Evolutionary conservation across 2,113 vertebrate species (phyloP).

Genomic region (Callionymus lyra): DNA sequence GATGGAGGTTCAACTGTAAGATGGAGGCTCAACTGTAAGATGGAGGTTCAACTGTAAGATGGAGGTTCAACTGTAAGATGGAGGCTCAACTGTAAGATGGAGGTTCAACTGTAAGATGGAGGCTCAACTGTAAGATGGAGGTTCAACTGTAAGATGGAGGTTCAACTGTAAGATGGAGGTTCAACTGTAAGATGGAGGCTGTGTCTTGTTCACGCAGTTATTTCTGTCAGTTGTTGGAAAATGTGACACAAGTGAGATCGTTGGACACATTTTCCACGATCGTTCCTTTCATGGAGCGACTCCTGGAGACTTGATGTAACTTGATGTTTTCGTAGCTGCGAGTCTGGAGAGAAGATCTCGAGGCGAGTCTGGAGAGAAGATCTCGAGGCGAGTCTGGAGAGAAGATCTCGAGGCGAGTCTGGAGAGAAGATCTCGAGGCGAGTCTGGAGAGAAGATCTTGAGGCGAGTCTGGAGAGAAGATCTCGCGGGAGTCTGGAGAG

Average conservation of each 20-base stretch:
- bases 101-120: too few relatives aligned
- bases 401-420: slow-evolving; percentile 55
- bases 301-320: slow-evolving; percentile 56
- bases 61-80: too few relatives aligned
- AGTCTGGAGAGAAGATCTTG: too few relatives aligned
- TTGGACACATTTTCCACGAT: slow-evolving; percentile 66
- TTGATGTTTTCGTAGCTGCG: slow-evolving; percentile 65
- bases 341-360: slow-evolving; percentile 61
- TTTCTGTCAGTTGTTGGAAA: slow-evolving; percentile 48
- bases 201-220: too few relatives aligned
- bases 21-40: too few relatives aligned
- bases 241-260: slow-evolving; percentile 44
- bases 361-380: slow-evolving; percentile 34
- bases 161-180: slow-evolving; percentile 7
- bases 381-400: slow-evolving; percentile 58
- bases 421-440: too few relatives aligned
- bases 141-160: too few relatives aligned
- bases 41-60: too few relatives aligned
- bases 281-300: slow-evolving; percentile 61
- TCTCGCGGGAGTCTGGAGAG: slow-evolving; percentile 46
- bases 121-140: too few relatives aligned
- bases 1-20: too few relatives aligned
- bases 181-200: slow-evolving; percentile 60
- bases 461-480: slow-evolving; percentile 59
- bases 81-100: too few relatives aligned